A percentile compares a stretch with the other conserved stretches of the same genome.
Evolutionary conservation across 2,888 invertebrate genomes (phyloP).

Genomic region (Neocrepidodera transversa): DNA sequence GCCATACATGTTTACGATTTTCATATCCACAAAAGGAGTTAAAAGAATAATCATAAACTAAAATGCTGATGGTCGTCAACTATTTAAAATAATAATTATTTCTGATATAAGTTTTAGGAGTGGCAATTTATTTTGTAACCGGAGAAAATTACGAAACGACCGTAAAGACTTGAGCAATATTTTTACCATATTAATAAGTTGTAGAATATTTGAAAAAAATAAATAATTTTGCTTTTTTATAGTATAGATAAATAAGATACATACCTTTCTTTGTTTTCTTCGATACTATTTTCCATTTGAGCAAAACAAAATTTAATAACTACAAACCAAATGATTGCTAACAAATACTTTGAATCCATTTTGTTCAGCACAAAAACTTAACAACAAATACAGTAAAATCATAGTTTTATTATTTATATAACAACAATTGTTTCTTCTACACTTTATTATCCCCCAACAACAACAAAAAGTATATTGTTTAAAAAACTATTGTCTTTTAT

Average conservation of each 20-base stretch:
- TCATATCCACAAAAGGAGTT: too few species aligned
- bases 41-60: too few species aligned
- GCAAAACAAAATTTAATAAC: background rate
- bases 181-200: too few species aligned
- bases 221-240: too few species aligned
- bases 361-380: background rate
- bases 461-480: background rate
- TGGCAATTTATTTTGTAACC: too few species aligned
- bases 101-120: too few species aligned
- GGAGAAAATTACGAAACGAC: too few species aligned
- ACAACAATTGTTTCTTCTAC: background rate
- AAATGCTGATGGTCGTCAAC: too few species aligned
- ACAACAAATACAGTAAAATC: background rate
- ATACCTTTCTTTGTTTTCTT: background rate
- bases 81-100: too few species aligned
- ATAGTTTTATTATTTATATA: constrained; percentile 7
- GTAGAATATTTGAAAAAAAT: too few species aligned
- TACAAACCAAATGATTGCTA: background rate
- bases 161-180: too few species aligned
- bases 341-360: background rate
- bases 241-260: background rate
- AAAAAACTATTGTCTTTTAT: constrained; percentile 16
- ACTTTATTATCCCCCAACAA: background rate
- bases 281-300: background rate
- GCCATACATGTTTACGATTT: too few species aligned